Conservation (phyloP, 2,888 invertebrate species). For the Nesidiocoris tenuis region DNA sequence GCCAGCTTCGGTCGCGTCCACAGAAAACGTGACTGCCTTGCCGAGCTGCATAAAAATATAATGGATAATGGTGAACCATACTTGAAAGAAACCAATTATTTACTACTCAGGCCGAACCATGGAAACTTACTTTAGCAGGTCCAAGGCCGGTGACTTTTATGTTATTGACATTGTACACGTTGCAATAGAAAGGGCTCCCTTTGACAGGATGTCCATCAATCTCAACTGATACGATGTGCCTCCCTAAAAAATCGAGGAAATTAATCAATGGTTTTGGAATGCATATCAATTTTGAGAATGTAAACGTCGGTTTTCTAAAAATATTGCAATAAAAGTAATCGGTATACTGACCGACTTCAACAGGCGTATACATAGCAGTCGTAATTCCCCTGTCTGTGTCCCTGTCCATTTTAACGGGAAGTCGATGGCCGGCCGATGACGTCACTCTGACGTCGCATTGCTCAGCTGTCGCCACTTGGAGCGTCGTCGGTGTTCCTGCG, state of each 20-base stretch:
- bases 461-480: constrained; percentile 59
- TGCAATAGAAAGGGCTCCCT: constrained; percentile 91
- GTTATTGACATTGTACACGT: constrained; percentile 82
- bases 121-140: constrained; percentile 62
- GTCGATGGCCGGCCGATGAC: constrained; percentile 56
- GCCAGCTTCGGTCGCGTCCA: constrained; percentile 92
- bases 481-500: constrained; percentile 64
- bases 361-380: constrained; percentile 57
- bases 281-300: too few species aligned
- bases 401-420: constrained; percentile 62
- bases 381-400: constrained; percentile 65
- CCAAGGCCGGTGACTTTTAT: constrained; percentile 58
- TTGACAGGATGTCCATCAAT: constrained; percentile 81
- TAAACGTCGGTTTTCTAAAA: too few species aligned
- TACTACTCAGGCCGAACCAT: too few species aligned
- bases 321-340: background rate
- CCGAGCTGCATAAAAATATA: constrained; percentile 60
- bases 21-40: constrained; percentile 86
- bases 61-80: background rate
- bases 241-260: constrained; percentile 57
- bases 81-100: background rate
- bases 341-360: constrained; percentile 58
- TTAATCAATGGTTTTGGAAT: background rate
- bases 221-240: constrained; percentile 79
- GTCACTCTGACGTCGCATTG: constrained; percentile 52